These are phyloP conservation scores for Plebejus argus DNA, from an alignment of 2,888 invertebrate genomes.

Conservation along the genomic window DNA sequence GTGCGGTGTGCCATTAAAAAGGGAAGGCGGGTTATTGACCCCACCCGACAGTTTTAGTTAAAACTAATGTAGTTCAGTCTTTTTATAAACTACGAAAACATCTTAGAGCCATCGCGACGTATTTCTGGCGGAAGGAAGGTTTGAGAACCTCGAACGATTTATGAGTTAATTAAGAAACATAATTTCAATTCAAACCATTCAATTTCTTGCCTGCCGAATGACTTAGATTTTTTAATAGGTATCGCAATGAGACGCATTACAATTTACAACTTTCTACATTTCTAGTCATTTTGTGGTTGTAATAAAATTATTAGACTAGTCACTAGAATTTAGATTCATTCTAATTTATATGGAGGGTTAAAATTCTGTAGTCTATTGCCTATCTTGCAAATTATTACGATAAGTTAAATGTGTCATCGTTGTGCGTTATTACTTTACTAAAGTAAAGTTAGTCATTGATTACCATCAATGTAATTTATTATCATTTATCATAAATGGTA, in stretches of 20 bases:
- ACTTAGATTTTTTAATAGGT: neutral
- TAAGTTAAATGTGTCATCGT: neutral
- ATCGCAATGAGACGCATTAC: constrained; percentile 18
- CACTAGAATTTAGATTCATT: constrained; percentile 36
- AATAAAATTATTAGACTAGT: constrained; percentile 39
- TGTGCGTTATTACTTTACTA: neutral
- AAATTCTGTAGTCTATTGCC: neutral
- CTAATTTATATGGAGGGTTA: neutral
- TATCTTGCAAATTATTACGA: neutral
- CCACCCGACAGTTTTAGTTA: constrained; percentile 56
- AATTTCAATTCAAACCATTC: neutral
- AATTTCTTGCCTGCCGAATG: constrained; percentile 33
- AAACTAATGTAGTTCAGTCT: constrained; percentile 59
- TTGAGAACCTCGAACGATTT: constrained; percentile 24
- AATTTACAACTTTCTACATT: constrained; percentile 60
- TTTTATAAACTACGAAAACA: constrained; percentile 64
- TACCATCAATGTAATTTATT: too few relatives aligned
- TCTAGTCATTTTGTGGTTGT: constrained; percentile 51
- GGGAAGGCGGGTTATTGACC: constrained; percentile 72
- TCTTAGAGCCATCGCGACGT: constrained; percentile 53
- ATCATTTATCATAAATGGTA: too few relatives aligned
- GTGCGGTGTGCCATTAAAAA: constrained; percentile 67
- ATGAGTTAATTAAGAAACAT: neutral
- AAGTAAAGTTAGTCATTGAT: too few relatives aligned
- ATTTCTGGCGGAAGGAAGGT: constrained; percentile 47